Evolutionary conservation across 2,888 invertebrate species (phyloP).

Genomic region (Emmelina monodactyla): DNA sequence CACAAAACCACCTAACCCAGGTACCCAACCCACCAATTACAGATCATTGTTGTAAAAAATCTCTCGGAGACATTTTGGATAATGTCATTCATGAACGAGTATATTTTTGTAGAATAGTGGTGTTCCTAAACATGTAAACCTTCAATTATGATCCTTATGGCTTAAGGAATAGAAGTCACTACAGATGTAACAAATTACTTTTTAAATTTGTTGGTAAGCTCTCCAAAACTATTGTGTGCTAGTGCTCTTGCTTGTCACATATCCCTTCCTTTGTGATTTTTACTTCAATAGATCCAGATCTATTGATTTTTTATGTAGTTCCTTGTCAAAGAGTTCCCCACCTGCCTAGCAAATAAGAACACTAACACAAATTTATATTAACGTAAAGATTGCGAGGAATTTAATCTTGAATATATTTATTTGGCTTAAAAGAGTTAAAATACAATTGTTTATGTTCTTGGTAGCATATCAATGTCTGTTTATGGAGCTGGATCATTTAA

Average conservation of each 20-base stretch:
- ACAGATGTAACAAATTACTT: constrained; percentile 3
- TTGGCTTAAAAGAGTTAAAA: no score
- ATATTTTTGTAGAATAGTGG: constrained; percentile 12
- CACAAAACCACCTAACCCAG: constrained; percentile 56
- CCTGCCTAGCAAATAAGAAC: no score
- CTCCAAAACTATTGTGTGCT: constrained; percentile 49
- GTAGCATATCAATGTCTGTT: constrained; percentile 40
- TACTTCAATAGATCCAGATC: constrained; percentile 39
- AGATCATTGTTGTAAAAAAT: constrained; percentile 48
- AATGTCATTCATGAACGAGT: constrained; percentile 46
- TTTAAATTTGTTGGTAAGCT: constrained; percentile 24
- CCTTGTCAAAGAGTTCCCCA: constrained; percentile 47
- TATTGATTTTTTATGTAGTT: constrained; percentile 36
- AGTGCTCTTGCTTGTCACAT: constrained; percentile 62
- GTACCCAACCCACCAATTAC: constrained; percentile 67
- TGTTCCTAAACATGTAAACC: constrained; percentile 5
- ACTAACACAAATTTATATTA: no score
- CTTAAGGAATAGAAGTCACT: no score
- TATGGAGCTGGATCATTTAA: constrained; percentile 37
- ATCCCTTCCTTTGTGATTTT: constrained; percentile 57
- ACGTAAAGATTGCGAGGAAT: no score
- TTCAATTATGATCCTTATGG: constrained; percentile 22
- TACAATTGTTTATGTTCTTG: no score
- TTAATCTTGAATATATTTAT: no score
- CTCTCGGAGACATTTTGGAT: constrained; percentile 59